These are phyloP conservation scores for Phrynocephalus versicolor DNA, from an alignment of 2,113 vertebrate species.

Conservation along the genomic window DNA sequence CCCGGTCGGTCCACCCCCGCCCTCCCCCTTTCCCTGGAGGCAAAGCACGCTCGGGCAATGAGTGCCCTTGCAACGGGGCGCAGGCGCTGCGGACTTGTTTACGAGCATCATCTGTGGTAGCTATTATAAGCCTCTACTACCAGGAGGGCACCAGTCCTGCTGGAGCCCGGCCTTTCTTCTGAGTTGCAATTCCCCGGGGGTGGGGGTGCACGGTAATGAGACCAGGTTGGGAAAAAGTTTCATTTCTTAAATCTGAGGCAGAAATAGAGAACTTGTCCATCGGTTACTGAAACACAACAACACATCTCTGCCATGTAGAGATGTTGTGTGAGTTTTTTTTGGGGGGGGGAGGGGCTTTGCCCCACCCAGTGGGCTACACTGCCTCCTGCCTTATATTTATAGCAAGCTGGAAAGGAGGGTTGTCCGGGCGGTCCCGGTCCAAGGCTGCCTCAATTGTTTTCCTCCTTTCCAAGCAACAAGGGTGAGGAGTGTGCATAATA, in stretches of 20 bases:
- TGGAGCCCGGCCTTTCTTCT: background rate
- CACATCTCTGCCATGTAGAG: background rate
- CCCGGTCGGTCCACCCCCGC: background rate
- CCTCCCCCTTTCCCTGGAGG: background rate
- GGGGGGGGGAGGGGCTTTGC: background rate
- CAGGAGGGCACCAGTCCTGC: no score
- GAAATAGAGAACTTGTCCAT: no score
- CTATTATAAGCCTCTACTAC: no score
- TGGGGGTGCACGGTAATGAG: background rate
- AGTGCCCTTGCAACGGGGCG: background rate
- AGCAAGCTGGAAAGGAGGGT: background rate
- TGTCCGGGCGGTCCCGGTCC: background rate
- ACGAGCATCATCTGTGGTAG: no score
- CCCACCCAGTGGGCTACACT: background rate
- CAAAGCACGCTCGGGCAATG: background rate
- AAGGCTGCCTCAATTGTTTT: background rate
- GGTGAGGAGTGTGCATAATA: no score
- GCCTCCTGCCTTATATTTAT: background rate
- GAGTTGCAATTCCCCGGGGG: background rate
- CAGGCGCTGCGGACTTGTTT: no score
- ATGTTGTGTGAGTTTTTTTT: background rate
- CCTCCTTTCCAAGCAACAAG: background rate
- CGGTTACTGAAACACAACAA: no score
- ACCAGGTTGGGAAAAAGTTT: no score
- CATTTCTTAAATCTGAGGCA: no score